Percentiles rank a stretch among this genome's conserved stretches.
These are phyloP conservation scores for Diarsia brunnea DNA, from an alignment of 2,888 invertebrate genomes.

Conservation along the genomic window DNA sequence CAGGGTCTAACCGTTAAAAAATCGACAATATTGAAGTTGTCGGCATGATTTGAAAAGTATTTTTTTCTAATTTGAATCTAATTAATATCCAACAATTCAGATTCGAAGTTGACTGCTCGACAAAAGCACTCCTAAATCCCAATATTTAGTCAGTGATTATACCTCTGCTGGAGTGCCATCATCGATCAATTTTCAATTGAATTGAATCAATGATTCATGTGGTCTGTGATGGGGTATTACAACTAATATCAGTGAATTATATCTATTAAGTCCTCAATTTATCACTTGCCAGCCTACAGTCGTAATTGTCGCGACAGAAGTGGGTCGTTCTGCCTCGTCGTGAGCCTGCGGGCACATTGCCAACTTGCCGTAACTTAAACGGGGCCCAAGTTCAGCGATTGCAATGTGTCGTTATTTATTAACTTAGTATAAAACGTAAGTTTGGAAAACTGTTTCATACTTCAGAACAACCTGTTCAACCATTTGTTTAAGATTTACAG, in stretches of 20 bases:
- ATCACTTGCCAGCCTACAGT: constrained; percentile 40
- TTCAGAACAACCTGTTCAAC: constrained; percentile 44
- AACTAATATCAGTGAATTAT: constrained; percentile 18
- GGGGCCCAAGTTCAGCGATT: constrained; percentile 67
- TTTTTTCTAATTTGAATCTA: constrained; percentile 18
- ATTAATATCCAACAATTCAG: constrained; percentile 6
- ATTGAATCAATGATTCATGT: constrained; percentile 2
- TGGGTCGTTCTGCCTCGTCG: constrained; percentile 65
- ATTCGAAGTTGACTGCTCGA: background rate
- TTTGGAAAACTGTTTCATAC: constrained; percentile 33
- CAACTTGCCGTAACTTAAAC: constrained; percentile 69
- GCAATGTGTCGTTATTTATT: constrained; percentile 50
- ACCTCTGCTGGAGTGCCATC: background rate
- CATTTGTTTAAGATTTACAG: constrained; percentile 24
- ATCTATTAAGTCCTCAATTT: constrained; percentile 27
- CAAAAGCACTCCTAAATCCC: background rate
- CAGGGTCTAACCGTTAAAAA: too few relatives aligned
- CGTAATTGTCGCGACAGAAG: constrained; percentile 58
- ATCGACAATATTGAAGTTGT: background rate
- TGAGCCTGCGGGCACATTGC: constrained; percentile 68
- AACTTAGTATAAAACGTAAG: constrained; percentile 33
- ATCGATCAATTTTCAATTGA: too few relatives aligned
- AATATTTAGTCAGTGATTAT: background rate
- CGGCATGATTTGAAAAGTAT: background rate
- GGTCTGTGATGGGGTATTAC: background rate